Conservation (phyloP, 2,113 vertebrate species). For the Anoplopoma fimbria region DNA sequence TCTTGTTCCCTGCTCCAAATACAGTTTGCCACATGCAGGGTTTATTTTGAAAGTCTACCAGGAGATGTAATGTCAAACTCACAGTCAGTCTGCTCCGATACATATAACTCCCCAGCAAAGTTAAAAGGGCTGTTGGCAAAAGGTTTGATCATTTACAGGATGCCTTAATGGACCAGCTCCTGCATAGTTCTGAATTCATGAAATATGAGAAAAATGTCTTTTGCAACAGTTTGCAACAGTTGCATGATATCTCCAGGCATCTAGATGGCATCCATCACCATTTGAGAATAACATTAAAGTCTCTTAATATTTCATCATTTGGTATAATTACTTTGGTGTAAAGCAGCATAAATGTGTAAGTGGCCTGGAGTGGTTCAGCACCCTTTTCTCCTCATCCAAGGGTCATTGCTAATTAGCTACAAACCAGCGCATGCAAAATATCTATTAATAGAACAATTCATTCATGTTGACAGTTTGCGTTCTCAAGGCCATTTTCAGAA, state of each 20-base stretch:
- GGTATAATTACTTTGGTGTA: neutral
- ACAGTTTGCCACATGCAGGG: neutral
- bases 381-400: neutral
- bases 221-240: neutral
- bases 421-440: neutral
- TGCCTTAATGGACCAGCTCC: neutral
- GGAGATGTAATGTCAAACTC: no score
- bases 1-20: neutral
- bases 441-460: neutral
- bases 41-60: slow-evolving; percentile 1
- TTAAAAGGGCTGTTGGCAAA: neutral
- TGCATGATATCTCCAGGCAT: neutral
- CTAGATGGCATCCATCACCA: neutral
- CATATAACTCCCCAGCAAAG: no score
- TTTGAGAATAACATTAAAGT: neutral
- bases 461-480: neutral
- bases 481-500: neutral
- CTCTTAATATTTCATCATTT: neutral
- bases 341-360: neutral
- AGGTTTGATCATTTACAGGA: neutral
- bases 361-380: no score
- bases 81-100: no score
- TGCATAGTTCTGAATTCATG: neutral
- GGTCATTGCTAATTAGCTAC: neutral
- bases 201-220: neutral